A percentile compares a stretch with the other conserved stretches of the same genome.
Evolutionary conservation across 2,113 vertebrate genomes (phyloP).

Genomic region (Xerus inauris): DNA sequence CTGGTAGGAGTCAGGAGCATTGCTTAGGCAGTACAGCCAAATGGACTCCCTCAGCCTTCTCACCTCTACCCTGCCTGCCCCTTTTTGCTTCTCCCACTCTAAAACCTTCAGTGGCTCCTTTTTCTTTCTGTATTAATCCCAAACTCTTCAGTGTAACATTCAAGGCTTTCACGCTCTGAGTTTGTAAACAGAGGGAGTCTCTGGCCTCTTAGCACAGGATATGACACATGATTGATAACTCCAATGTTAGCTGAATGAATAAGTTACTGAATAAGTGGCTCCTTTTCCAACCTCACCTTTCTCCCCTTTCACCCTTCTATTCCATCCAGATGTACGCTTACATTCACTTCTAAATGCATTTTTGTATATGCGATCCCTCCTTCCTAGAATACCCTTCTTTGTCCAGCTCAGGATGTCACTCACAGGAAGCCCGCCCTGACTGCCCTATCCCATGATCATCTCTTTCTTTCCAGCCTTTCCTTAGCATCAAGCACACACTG

Average conservation of each 20-base stretch:
- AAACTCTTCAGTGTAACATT: neutral
- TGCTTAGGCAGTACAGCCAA: neutral
- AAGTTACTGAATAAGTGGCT: neutral
- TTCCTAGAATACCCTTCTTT: neutral
- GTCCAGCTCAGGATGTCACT: neutral
- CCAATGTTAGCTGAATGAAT: neutral
- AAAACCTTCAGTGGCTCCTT: neutral
- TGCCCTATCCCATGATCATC: neutral
- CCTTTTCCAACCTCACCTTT: neutral
- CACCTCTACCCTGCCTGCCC: neutral
- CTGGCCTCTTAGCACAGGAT: neutral
- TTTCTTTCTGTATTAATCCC: neutral
- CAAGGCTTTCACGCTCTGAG: neutral
- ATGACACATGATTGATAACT: neutral
- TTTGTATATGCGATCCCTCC: neutral
- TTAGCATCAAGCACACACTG: neutral
- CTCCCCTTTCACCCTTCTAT: neutral
- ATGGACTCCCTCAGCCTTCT: neutral
- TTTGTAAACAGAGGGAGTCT: neutral
- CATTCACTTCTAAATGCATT: neutral
- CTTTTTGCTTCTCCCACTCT: neutral
- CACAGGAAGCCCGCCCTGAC: neutral
- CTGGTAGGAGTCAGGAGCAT: neutral
- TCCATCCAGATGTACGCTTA: neutral
- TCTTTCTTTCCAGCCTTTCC: slow-evolving; percentile 32